A percentile compares a stretch with the other conserved stretches of the same genome.
These are phyloP conservation scores for Cephalopholis sonnerati DNA, from an alignment of 2,113 vertebrate species.

Conservation along the genomic window DNA sequence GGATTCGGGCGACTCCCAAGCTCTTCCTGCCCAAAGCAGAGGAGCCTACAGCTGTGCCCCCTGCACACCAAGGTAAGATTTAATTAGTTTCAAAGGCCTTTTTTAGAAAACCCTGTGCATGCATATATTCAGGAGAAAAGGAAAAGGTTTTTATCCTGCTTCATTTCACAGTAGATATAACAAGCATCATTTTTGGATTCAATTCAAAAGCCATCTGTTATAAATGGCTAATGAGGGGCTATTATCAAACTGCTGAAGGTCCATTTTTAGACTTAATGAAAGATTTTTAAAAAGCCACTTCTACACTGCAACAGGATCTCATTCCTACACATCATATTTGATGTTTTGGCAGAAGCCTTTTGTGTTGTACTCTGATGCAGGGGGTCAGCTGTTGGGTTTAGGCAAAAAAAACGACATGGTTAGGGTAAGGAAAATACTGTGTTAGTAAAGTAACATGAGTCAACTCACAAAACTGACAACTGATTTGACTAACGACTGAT, in stretches of 20 bases:
- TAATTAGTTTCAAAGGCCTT: conserved; percentile 59
- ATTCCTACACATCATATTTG: too few species aligned
- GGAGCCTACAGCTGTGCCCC: conserved; percentile 56
- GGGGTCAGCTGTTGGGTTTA: too few species aligned
- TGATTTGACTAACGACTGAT: too few species aligned
- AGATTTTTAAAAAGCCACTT: background rate
- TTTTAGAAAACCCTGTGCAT: conserved; percentile 27
- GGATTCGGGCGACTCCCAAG: conserved; percentile 57
- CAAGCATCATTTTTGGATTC: background rate
- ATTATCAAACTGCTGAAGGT: background rate
- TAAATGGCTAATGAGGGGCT: background rate
- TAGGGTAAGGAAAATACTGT: too few species aligned
- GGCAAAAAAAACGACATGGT: too few species aligned
- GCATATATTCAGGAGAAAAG: conserved; percentile 11
- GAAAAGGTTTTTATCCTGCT: background rate
- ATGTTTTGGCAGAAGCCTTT: too few species aligned
- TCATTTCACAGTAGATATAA: background rate
- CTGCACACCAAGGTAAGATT: conserved; percentile 26
- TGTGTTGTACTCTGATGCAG: too few species aligned
- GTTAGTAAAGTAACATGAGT: too few species aligned
- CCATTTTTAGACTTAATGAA: background rate
- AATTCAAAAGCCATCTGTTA: conserved; percentile 7
- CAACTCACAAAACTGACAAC: too few species aligned
- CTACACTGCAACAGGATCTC: too few species aligned
- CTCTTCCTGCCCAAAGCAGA: conserved; percentile 60